Evolutionary conservation across 1,140 invertebrate genomes (phyloP).

Genomic region (Acromyrmex charruanus): DNA sequence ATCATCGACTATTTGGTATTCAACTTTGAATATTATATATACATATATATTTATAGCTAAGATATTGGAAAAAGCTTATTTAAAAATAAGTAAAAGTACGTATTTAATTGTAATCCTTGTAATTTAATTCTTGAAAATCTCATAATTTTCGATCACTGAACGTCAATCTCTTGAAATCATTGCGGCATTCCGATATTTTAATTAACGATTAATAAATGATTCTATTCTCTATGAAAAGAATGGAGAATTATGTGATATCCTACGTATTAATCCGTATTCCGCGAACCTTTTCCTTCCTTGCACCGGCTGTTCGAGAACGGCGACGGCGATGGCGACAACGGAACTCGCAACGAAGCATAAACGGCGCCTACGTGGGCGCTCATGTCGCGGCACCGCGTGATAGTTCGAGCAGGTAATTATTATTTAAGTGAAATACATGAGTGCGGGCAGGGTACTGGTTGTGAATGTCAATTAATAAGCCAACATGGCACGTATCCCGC

Average conservation of each 20-base stretch:
- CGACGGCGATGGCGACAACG: slow-evolving; percentile 8
- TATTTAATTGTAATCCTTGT: neutral
- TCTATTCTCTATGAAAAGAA: too few relatives aligned
- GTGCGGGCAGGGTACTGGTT: slow-evolving; percentile 37
- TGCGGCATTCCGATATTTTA: neutral
- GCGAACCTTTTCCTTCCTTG: neutral
- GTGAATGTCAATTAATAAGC: slow-evolving; percentile 74
- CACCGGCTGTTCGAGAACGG: slow-evolving; percentile 2
- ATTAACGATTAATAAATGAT: neutral
- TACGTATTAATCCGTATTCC: neutral
- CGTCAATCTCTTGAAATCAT: neutral
- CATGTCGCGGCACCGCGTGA: slow-evolving; percentile 62
- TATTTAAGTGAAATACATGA: slow-evolving; percentile 77
- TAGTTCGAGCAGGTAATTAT: slow-evolving; percentile 76
- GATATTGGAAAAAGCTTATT: neutral
- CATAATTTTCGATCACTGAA: neutral
- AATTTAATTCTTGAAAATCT: neutral
- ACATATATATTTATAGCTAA: neutral
- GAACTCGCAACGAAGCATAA: slow-evolving; percentile 76
- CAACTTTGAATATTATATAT: neutral
- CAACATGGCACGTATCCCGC: neutral
- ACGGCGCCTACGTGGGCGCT: slow-evolving; percentile 83
- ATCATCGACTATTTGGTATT: neutral
- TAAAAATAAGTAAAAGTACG: neutral
- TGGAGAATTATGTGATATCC: neutral